phyloP scores from a whole-genome alignment of 2,888 invertebrate genomes.

The Megalurothrips usitatus region DNA sequence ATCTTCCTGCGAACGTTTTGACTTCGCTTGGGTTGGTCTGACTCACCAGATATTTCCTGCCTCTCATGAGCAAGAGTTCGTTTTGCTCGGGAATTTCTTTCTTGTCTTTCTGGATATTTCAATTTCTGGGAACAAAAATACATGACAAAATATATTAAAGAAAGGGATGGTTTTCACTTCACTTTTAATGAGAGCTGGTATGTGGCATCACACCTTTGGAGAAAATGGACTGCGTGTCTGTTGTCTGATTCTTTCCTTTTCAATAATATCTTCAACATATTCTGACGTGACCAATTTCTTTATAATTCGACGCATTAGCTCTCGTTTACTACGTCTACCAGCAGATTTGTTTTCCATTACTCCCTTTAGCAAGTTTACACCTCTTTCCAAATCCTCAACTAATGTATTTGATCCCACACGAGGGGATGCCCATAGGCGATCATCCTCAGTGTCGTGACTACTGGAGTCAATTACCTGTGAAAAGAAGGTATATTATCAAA shows the following conservation, averaged over 20 bases:
- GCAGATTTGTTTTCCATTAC: constrained; percentile 13
- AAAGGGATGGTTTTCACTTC: neutral
- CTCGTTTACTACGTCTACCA: neutral
- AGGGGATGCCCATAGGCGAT: neutral
- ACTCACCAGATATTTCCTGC: constrained; percentile 35
- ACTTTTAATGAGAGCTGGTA: too few relatives aligned
- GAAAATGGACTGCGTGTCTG: neutral
- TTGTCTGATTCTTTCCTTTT: constrained; percentile 1
- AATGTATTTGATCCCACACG: neutral
- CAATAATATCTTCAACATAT: constrained; percentile 8
- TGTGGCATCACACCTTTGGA: neutral
- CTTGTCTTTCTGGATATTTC: constrained; percentile 24
- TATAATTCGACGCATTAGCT: neutral
- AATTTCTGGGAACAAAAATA: neutral
- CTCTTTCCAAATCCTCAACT: neutral
- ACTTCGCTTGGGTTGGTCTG: constrained; percentile 39
- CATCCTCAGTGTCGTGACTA: constrained; percentile 1
- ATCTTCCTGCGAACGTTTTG: neutral
- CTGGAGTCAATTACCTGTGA: neutral
- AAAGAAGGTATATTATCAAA: neutral
- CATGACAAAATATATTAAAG: neutral
- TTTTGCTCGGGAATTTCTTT: constrained; percentile 28
- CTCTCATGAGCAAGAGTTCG: constrained; percentile 21
- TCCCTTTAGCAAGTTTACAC: constrained; percentile 5
- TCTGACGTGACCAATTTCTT: constrained; percentile 3